Evolutionary conservation across 2,797 vertebrate species (phyloP).

Genomic region (Momotus momota): DNA sequence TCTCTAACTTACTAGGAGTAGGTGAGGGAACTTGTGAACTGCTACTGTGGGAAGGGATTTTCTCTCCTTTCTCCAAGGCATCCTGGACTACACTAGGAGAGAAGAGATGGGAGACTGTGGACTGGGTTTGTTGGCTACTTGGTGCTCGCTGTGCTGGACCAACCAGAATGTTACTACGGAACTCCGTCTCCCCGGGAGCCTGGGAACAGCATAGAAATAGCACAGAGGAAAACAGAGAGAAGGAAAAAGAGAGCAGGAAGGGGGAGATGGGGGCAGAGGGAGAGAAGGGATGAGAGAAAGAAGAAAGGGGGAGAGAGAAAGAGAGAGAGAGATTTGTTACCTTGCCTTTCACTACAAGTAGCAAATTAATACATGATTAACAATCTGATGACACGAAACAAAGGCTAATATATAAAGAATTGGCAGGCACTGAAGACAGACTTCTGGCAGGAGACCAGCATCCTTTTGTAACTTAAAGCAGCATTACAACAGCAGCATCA

Average conservation of each 20-base stretch:
- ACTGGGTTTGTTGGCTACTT: slow-evolving; percentile 71
- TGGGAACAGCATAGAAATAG: slow-evolving; percentile 71
- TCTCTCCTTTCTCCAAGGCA: slow-evolving; percentile 87
- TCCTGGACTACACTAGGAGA: slow-evolving; percentile 73
- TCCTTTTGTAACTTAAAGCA: slow-evolving; percentile 18
- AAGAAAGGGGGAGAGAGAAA: not conserved
- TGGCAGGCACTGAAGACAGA: slow-evolving; percentile 14
- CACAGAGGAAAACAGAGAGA: not conserved
- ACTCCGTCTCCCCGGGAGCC: slow-evolving; percentile 83
- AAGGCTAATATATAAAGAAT: not conserved
- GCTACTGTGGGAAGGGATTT: slow-evolving; percentile 74
- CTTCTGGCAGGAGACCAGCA: slow-evolving; percentile 33
- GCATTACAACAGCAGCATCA: not conserved
- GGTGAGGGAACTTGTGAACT: slow-evolving; percentile 81
- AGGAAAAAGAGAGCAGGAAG: not conserved
- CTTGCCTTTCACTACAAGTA: slow-evolving; percentile 38
- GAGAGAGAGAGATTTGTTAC: slow-evolving; percentile 44
- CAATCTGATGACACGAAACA: slow-evolving; percentile 46
- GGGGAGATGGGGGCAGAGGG: not conserved
- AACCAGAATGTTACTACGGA: slow-evolving; percentile 83
- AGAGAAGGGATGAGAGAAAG: slow-evolving; percentile 8
- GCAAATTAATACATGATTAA: slow-evolving; percentile 42
- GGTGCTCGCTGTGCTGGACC: slow-evolving; percentile 78
- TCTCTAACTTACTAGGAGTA: slow-evolving; percentile 82
- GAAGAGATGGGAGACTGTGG: slow-evolving; percentile 77